Percentiles rank a stretch among this genome's conserved stretches.
Conservation (phyloP, 2,797 vertebrate species). For the Pangasius krempfi region DNA sequence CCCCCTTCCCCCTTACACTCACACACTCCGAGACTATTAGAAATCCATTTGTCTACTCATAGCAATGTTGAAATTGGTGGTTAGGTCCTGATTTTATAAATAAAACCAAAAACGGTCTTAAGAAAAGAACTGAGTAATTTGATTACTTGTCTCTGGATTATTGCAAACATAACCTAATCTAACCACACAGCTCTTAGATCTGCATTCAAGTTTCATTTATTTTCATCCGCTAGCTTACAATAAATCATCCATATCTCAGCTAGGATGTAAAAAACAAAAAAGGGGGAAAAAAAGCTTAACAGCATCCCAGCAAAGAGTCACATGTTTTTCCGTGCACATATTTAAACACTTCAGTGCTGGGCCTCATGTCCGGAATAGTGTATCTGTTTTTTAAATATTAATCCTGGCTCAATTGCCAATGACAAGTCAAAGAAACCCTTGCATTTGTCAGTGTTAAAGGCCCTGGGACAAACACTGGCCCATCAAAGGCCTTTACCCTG, state of each 20-base stretch:
- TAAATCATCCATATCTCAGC: conserved; percentile 25
- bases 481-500: conserved; percentile 76
- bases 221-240: conserved; percentile 26
- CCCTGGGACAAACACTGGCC: conserved; percentile 65
- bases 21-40: conserved; percentile 32
- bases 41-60: conserved; percentile 23
- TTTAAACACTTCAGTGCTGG: conserved; percentile 56
- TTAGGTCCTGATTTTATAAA: conserved; percentile 10
- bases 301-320: conserved; percentile 46
- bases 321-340: conserved; percentile 45
- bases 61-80: conserved; percentile 7
- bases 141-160: conserved; percentile 18
- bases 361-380: conserved; percentile 58
- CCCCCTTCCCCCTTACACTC: conserved; percentile 28
- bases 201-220: conserved; percentile 31
- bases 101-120: neutral
- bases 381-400: conserved; percentile 80
- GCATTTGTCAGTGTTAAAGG: conserved; percentile 68
- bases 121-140: conserved; percentile 14
- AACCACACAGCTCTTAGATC: conserved; percentile 24
- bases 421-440: conserved; percentile 77
- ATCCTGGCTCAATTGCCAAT: conserved; percentile 78
- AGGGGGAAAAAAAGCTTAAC: neutral
- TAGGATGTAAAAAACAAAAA: conserved; percentile 20
- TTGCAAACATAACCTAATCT: conserved; percentile 6